Conservation (phyloP, 2,797 vertebrate genomes). For the Rhodeus uyekii region DNA sequence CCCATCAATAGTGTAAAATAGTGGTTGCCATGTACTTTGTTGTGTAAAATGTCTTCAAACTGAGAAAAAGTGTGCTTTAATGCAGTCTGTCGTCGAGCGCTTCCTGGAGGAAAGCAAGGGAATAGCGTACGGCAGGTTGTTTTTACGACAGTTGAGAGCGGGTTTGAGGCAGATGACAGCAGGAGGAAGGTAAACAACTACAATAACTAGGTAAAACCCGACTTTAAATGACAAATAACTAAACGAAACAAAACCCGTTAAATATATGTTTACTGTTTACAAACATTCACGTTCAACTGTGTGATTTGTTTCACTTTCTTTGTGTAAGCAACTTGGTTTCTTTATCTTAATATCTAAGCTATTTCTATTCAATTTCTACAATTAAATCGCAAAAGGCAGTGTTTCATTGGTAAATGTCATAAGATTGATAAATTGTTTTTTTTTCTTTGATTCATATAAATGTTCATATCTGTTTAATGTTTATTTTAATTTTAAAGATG, state of each 20-base stretch:
- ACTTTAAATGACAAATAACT: neutral
- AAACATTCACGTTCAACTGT: neutral
- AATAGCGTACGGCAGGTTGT: neutral
- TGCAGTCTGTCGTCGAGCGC: neutral
- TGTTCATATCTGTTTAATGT: too few relatives aligned
- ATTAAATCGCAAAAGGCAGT: too few relatives aligned
- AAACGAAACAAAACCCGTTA: neutral
- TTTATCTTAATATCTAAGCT: neutral
- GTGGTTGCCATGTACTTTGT: too few relatives aligned
- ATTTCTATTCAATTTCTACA: neutral
- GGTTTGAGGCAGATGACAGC: neutral
- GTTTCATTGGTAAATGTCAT: neutral
- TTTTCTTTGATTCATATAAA: too few relatives aligned
- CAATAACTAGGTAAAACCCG: neutral
- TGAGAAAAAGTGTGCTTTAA: too few relatives aligned
- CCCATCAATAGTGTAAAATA: too few relatives aligned
- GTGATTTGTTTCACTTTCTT: neutral
- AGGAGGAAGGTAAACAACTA: neutral
- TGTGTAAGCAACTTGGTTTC: neutral
- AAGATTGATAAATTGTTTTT: too few relatives aligned
- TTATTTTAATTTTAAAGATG: too few relatives aligned
- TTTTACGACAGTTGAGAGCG: neutral
- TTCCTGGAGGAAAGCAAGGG: neutral
- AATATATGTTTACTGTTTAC: neutral
- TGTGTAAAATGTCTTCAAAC: too few relatives aligned